Base-by-base conservation (phyloP, 2,113 vertebrate genomes). In the Ammospiza nelsoni region DNA sequence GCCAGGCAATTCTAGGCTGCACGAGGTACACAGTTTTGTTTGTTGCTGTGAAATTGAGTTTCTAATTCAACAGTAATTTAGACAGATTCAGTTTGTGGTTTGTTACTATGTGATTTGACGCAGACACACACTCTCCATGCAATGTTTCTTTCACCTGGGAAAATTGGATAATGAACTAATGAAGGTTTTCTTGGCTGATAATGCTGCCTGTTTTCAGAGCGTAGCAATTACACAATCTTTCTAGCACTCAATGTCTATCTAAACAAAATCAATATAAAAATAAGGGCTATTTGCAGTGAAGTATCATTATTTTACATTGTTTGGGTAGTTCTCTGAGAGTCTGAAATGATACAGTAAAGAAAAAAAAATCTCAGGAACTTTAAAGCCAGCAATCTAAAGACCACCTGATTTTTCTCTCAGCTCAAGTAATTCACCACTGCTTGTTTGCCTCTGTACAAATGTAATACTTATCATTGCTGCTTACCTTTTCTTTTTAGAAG, bases 61-160 rank as follows among this genome's bases (percentile, higher is more conserved):
- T 94, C 82, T 90, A 84, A 93, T 79, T 93, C 67, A 84, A 29
- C 59, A 65, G 84, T 71, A 95, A 88, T 78, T 94, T 96, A 94
- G 90, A 75, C 8, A 39, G 37, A 77, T 94, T 94, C 74, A 84
- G 46, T 49, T 68, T 91, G 76, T 90, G 91, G 57, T 94, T 97
- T 97, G 81, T 94, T 82, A 59, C 51, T 88, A 2, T 90, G 83
- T 90, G 83, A 97, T 97, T 94, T 97, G 95, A 91, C 92, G 84
- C 2, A 46, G 93, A 87, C 87, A 69, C 44, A 77, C 41, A 39
- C 65, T 57, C 88, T 63, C 61, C 35, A 22, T 76, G 59, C 3
- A 68, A 93, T 85, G 15, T 94, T 95, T 94, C 87, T 95, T 96
- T 96, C 92, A 97, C 91, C 93, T 98, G 83, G 77, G 92, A 96